Conservation (phyloP, 2,888 invertebrate species). For the Dasypogon diadema region DNA sequence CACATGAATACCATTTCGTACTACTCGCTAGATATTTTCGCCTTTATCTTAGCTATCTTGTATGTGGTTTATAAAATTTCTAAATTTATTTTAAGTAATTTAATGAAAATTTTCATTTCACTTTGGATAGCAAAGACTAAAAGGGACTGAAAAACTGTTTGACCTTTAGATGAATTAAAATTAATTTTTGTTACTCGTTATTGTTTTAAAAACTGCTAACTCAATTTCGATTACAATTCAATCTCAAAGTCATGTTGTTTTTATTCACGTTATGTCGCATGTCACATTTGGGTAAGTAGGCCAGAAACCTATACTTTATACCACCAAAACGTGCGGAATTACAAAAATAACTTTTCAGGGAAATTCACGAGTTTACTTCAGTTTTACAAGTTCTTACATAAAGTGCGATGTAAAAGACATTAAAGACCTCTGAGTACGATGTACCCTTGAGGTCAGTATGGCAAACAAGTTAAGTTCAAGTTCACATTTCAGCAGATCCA, state of each 20-base stretch:
- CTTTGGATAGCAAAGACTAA: background rate
- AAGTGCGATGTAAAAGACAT: background rate
- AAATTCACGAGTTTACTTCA: background rate
- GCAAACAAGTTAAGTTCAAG: background rate
- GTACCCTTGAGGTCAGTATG: background rate
- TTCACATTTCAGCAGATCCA: background rate
- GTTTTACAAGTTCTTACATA: background rate
- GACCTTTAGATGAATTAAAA: background rate
- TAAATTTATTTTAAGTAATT: background rate
- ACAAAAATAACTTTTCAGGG: background rate
- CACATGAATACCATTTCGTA: constrained; percentile 66
- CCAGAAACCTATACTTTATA: no score
- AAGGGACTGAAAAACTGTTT: no score
- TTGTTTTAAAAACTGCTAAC: background rate
- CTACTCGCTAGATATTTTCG: constrained; percentile 66
- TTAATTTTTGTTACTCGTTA: background rate
- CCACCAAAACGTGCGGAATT: no score
- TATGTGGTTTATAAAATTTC: background rate
- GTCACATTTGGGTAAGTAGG: no score
- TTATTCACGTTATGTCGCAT: background rate
- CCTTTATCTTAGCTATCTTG: background rate
- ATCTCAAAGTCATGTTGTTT: no score
- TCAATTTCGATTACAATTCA: background rate
- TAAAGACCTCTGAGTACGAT: background rate
- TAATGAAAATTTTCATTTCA: background rate